Conservation (phyloP, 2,888 invertebrate species). For the Nasonovia ribisnigri region DNA sequence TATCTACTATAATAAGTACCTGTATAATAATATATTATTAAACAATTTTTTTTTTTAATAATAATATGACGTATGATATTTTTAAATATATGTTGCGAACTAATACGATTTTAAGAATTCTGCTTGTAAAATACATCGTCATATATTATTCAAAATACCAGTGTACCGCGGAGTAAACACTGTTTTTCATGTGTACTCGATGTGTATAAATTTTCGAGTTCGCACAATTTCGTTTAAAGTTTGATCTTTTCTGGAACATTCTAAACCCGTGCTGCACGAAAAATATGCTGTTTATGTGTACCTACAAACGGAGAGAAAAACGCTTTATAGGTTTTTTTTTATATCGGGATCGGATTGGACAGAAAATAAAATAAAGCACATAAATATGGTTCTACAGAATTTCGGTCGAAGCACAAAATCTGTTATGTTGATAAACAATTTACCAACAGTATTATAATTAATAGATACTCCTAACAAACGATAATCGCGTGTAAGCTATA, state of each 20-base stretch:
- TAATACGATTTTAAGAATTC: slow-evolving; percentile 27
- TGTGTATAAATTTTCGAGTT: not conserved
- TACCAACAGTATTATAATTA: not conserved
- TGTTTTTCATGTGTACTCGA: not conserved
- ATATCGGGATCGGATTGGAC: not conserved
- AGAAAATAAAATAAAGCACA: not conserved
- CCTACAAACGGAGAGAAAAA: not conserved
- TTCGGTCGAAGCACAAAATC: not conserved
- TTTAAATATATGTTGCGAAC: not conserved
- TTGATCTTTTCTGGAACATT: not conserved
- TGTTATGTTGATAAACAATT: not conserved
- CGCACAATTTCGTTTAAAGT: not conserved
- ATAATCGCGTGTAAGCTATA: not conserved
- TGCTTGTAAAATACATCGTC: not conserved
- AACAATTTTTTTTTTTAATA: not conserved
- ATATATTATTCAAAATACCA: slow-evolving; percentile 9
- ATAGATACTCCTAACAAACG: not conserved
- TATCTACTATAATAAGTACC: not conserved
- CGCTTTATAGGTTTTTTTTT: not conserved
- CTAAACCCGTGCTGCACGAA: not conserved
- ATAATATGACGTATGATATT: not conserved
- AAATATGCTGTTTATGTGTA: not conserved
- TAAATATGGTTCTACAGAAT: not conserved
- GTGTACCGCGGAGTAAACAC: not conserved
- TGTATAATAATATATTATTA: not conserved